Evolutionary conservation across 2,888 invertebrate species (phyloP).

Genomic region (Hololepta plana): DNA sequence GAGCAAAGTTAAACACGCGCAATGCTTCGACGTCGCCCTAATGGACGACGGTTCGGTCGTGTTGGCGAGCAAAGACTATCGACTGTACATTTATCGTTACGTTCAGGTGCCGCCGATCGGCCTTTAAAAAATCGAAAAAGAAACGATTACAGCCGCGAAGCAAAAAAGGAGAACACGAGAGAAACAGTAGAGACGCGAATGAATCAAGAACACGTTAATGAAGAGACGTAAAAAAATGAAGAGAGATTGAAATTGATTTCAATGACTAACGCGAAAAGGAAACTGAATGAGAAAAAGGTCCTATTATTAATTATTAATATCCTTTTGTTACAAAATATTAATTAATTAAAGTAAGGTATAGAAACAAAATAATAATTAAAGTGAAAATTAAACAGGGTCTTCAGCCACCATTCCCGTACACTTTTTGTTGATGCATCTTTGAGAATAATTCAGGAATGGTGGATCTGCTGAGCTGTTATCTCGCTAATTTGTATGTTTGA

Average conservation of each 20-base stretch:
- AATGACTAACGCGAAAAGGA: constrained; percentile 3
- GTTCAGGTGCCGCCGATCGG: constrained; percentile 83
- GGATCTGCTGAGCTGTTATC: constrained; percentile 24
- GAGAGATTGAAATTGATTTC: neutral
- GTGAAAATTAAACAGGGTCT: constrained; percentile 22
- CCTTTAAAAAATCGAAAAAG: constrained; percentile 34
- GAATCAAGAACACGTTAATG: too few relatives aligned
- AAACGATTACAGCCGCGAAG: constrained; percentile 7
- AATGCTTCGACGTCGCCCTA: constrained; percentile 97
- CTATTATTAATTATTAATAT: too few relatives aligned
- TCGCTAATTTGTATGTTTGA: constrained; percentile 14
- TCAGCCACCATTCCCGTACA: constrained; percentile 25
- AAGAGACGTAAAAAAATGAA: too few relatives aligned
- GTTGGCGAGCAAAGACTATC: constrained; percentile 96
- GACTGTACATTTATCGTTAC: constrained; percentile 98
- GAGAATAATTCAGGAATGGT: constrained; percentile 24
- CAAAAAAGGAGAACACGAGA: too few relatives aligned
- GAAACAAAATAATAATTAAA: too few relatives aligned
- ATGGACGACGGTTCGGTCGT: constrained; percentile 99
- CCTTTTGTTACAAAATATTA: too few relatives aligned
- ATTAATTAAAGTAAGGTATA: too few relatives aligned
- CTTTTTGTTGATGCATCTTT: constrained; percentile 29
- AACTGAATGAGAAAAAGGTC: too few relatives aligned
- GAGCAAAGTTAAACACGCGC: constrained; percentile 98
- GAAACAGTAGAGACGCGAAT: too few relatives aligned